A percentile compares a stretch with the other conserved stretches of the same genome.
Conservation (phyloP, 2,113 vertebrate genomes). For the Amphilophus citrinellus region DNA sequence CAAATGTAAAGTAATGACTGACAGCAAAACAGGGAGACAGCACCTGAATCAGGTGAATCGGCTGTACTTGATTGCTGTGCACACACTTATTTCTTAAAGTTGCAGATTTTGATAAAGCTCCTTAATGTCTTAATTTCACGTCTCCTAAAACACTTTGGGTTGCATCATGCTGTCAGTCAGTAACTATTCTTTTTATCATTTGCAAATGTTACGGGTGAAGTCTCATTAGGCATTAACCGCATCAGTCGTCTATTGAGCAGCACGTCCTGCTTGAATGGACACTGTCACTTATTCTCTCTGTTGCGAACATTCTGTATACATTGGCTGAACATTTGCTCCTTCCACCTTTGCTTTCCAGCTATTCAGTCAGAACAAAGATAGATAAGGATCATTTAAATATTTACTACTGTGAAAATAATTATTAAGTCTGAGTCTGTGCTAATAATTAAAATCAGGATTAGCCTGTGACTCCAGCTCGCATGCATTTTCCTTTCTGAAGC, state of each 20-base stretch:
- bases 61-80: no score
- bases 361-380: conserved; percentile 62
- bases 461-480: conserved; percentile 4
- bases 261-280: conserved; percentile 50
- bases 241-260: conserved; percentile 58
- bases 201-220: conserved; percentile 25
- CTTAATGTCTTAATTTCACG: not conserved
- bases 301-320: conserved; percentile 42
- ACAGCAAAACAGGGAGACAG: no score
- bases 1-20: no score
- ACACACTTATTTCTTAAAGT: no score
- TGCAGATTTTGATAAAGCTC: no score
- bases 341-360: conserved; percentile 21
- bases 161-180: conserved; percentile 61
- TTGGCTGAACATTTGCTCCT: conserved; percentile 20
- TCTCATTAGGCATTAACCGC: conserved; percentile 80
- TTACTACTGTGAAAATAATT: conserved; percentile 70
- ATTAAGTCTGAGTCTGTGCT: conserved; percentile 8
- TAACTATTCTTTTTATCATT: conserved; percentile 60
- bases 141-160: not conserved
- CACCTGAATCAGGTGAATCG: no score
- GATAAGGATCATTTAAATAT: conserved; percentile 77
- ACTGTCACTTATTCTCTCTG: conserved; percentile 76
- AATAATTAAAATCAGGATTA: conserved; percentile 30
- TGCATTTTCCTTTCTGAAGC: conserved; percentile 25